These are phyloP conservation scores for Ochropleura plecta DNA, from an alignment of 2,888 invertebrate genomes.

Conservation along the genomic window DNA sequence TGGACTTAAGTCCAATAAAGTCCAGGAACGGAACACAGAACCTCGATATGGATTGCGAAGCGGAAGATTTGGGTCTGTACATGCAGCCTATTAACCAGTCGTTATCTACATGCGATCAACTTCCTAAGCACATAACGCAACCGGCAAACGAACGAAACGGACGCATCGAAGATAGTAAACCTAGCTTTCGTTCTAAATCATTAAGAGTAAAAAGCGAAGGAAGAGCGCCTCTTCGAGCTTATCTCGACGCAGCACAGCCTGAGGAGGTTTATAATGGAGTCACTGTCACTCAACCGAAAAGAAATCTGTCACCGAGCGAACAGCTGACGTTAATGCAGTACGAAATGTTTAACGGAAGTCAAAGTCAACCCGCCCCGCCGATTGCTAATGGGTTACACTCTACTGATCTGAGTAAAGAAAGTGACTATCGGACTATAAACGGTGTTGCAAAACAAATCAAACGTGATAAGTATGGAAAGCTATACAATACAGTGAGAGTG, in stretches of 20 bases:
- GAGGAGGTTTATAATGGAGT: conserved; percentile 82
- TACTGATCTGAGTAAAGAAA: conserved; percentile 83
- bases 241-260: conserved; percentile 81
- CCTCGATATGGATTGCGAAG: conserved; percentile 80
- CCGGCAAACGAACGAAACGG: conserved; percentile 82
- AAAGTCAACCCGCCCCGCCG: conserved; percentile 75
- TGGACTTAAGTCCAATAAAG: conserved; percentile 85
- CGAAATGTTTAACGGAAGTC: conserved; percentile 84
- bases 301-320: conserved; percentile 89
- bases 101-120: conserved; percentile 87
- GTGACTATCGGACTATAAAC: conserved; percentile 88
- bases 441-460: conserved; percentile 85
- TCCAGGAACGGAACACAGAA: conserved; percentile 81
- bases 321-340: conserved; percentile 89
- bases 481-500: conserved; percentile 88
- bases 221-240: conserved; percentile 84
- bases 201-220: conserved; percentile 89
- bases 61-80: conserved; percentile 88
- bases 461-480: conserved; percentile 87
- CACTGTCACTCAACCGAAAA: conserved; percentile 89
- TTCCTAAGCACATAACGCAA: conserved; percentile 85
- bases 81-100: conserved; percentile 86
- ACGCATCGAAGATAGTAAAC: conserved; percentile 84
- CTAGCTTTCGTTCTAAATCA: conserved; percentile 89
- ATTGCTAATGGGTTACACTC: conserved; percentile 81